phyloP scores from a whole-genome alignment of 1,140 invertebrate genomes.

The Hirudo medicinalis region DNA sequence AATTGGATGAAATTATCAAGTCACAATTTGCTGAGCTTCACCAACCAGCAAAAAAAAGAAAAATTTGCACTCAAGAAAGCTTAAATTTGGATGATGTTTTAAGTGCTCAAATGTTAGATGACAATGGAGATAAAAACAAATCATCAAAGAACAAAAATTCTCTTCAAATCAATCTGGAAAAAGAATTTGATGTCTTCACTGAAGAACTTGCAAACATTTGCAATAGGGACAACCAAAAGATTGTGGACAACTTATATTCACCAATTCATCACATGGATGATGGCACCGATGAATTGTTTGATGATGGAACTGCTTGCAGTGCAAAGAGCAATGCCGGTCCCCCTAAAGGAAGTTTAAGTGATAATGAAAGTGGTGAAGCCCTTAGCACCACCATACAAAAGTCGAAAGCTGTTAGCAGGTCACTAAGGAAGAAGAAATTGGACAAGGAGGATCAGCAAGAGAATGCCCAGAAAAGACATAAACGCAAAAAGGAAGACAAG shows the following conservation, averaged over 20 bases:
- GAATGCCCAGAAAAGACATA: background rate
- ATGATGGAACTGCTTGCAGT: background rate
- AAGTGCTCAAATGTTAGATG: background rate
- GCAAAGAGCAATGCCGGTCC: background rate
- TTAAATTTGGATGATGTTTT: background rate
- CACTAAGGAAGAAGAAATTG: slow-evolving; percentile 8
- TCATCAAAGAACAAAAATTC: background rate
- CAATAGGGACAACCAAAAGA: background rate
- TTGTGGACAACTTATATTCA: too few relatives aligned
- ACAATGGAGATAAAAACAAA: background rate
- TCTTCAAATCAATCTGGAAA: background rate
- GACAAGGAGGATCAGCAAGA: slow-evolving; percentile 7
- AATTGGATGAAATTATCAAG: slow-evolving; percentile 10
- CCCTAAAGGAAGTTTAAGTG: background rate
- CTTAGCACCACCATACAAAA: background rate
- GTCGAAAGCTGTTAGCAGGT: too few relatives aligned
- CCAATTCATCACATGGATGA: background rate
- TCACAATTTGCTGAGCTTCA: background rate
- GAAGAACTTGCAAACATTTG: slow-evolving; percentile 9
- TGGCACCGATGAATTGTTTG: background rate
- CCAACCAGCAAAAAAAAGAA: background rate
- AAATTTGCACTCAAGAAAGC: slow-evolving; percentile 2
- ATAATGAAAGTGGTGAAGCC: background rate
- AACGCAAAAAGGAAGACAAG: slow-evolving; percentile 9
- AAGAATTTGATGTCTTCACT: slow-evolving; percentile 11